Evolutionary conservation across 2,113 vertebrate genomes (phyloP).

Genomic region (Oreochromis spilurus): DNA sequence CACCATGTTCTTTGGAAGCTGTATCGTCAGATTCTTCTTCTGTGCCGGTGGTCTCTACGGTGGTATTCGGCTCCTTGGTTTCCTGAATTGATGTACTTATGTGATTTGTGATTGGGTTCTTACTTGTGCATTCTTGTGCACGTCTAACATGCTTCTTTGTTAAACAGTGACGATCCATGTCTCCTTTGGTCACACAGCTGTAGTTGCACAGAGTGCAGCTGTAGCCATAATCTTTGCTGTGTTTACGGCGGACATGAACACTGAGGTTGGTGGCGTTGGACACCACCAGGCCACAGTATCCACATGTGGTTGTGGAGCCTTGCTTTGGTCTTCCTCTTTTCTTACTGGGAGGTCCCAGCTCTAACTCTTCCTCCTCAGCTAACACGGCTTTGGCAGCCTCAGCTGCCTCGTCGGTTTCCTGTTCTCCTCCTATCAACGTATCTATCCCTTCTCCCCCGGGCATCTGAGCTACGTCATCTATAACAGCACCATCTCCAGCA

Average conservation of each 20-base stretch:
- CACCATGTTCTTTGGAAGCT: slow-evolving; percentile 16
- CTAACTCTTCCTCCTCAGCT: slow-evolving; percentile 32
- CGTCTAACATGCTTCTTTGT: slow-evolving; percentile 92
- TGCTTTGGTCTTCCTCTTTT: slow-evolving; percentile 84
- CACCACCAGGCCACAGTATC: slow-evolving; percentile 88
- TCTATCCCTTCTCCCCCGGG: background rate
- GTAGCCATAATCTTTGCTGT: slow-evolving; percentile 94
- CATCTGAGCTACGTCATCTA: background rate
- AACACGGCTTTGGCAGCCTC: background rate
- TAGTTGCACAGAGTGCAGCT: slow-evolving; percentile 93
- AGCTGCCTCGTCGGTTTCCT: slow-evolving; percentile 9
- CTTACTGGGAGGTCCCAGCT: slow-evolving; percentile 51
- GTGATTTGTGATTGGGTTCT: slow-evolving; percentile 30
- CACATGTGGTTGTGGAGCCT: slow-evolving; percentile 78
- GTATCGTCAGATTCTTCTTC: slow-evolving; percentile 31
- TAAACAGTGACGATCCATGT: slow-evolving; percentile 96
- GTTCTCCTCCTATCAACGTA: background rate
- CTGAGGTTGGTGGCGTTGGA: slow-evolving; percentile 93
- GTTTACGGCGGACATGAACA: slow-evolving; percentile 92
- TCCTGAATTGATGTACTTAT: background rate
- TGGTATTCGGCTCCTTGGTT: background rate
- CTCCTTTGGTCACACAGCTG: slow-evolving; percentile 96
- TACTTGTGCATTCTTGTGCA: slow-evolving; percentile 71
- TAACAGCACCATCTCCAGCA: background rate
- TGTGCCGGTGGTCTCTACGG: background rate